Evolutionary conservation across 2,113 vertebrate genomes (phyloP).

Genomic region (Phainopepla nitens): DNA sequence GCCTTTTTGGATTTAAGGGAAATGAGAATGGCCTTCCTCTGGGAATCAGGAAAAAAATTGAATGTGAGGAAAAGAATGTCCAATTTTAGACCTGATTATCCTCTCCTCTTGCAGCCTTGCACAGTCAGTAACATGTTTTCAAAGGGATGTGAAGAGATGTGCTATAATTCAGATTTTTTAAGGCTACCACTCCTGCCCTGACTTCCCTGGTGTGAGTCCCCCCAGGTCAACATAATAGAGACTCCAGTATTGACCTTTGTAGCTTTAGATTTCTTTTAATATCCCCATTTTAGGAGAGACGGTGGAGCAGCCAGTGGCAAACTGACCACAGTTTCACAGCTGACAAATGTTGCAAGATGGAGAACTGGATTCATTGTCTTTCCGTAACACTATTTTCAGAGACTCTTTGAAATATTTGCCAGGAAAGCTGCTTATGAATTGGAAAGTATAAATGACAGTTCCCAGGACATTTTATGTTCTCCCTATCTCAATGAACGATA

Average conservation of each 20-base stretch:
- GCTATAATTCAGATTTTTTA: neutral
- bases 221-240: neutral
- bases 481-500: neutral
- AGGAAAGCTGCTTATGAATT: neutral
- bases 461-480: neutral
- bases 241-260: neutral
- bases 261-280: neutral
- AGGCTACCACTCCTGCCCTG: neutral
- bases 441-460: neutral
- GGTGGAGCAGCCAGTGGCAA: neutral
- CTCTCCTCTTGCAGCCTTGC: neutral
- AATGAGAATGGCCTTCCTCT: slow-evolving; percentile 19
- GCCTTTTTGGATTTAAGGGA: slow-evolving; percentile 14
- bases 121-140: neutral
- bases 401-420: neutral
- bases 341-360: neutral
- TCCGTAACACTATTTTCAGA: neutral
- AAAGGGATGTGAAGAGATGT: neutral
- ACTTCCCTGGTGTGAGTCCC: neutral
- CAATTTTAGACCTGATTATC: slow-evolving; percentile 6
- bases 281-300: neutral
- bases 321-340: neutral
- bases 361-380: neutral
- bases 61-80: slow-evolving; percentile 37
- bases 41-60: neutral